Percentiles rank a stretch among this genome's conserved stretches.
These are phyloP conservation scores for Yponomeuta cagnagella DNA, from an alignment of 2,888 invertebrate species.

Conservation along the genomic window DNA sequence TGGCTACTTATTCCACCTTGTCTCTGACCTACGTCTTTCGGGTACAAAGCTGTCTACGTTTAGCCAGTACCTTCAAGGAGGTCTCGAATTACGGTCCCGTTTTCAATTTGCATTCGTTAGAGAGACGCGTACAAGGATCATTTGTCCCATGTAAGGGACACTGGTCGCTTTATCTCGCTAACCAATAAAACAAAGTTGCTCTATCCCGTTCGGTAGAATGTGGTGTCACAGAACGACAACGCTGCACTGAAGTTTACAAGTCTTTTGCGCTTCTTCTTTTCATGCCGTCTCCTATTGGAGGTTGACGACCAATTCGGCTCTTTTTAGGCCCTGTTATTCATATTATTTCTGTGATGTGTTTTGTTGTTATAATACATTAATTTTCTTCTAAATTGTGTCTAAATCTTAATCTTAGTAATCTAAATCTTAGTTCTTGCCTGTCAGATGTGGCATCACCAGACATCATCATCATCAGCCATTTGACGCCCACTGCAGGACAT, in stretches of 20 bases:
- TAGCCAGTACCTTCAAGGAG: no score
- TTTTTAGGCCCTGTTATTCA: no score
- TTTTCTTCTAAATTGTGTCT: no score
- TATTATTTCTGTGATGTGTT: no score
- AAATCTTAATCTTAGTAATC: no score
- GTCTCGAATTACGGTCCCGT: not conserved
- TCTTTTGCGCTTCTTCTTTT: not conserved
- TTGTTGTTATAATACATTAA: no score
- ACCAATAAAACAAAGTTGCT: slow-evolving; percentile 30
- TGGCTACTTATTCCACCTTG: no score
- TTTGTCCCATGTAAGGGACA: not conserved
- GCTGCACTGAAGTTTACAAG: not conserved
- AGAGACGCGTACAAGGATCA: slow-evolving; percentile 23
- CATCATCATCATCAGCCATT: no score
- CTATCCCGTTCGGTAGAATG: not conserved
- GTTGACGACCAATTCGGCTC: not conserved
- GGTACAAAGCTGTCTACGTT: not conserved
- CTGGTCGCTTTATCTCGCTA: slow-evolving; percentile 2
- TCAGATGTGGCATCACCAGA: no score
- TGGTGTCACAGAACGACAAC: not conserved
- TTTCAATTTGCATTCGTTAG: slow-evolving; percentile 29
- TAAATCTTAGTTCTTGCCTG: no score
- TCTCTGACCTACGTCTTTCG: not conserved
- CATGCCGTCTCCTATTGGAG: not conserved
- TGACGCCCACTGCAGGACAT: no score